Base-by-base conservation (phyloP, 2,888 invertebrate species). In the Euzophera pinguis region DNA sequence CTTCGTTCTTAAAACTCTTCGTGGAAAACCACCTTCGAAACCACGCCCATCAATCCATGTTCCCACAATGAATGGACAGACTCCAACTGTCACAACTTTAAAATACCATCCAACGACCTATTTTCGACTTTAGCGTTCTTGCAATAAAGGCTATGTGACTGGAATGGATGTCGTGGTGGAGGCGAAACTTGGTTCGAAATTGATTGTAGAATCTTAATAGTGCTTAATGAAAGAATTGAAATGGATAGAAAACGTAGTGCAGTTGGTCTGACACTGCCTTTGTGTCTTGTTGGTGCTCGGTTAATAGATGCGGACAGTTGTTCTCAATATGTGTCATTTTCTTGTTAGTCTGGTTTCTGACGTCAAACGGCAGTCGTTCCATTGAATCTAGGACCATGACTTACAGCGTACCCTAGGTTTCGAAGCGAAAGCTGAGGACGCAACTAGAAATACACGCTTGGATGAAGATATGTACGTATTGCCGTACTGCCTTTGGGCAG, bases 221-320 rank as follows among this genome's bases (percentile, higher is more conserved):
- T 76, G 74, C 74, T 81, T 86, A 88, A 87, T 87, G 86, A 87
- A 84, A 78, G 87, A 85, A 87, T 85, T 85, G 86, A 84, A 86
- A 86, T 73, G 75, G 82, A 85, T 82, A 78, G 80, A 79, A 77
- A 3, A 22, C 22, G n/a, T 47, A 29, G 53, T 39, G 49, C 35
- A 50, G 45, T 50, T 50, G 16, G 13, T 22, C 37, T 48, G 8
- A 32, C 32, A 32, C 9, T 51, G 34, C 48, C 39, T 53, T 52
- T 56, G 52, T 51, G 53, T 45, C 49, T 50, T 50, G 49, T 50
- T 50, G 41, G 49, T 50, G 49, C 39, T 41, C 29, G 3, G 49
- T 50, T 50, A 50, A 39, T 50, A 39, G 49, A 39, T 27, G 38
- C 12, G 10, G 13, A 0, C 49, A 39, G 39, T 12, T 29, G 39